Evolutionary conservation across 1,140 invertebrate genomes (phyloP).

Genomic region (Trachymyrmex septentrionalis): DNA sequence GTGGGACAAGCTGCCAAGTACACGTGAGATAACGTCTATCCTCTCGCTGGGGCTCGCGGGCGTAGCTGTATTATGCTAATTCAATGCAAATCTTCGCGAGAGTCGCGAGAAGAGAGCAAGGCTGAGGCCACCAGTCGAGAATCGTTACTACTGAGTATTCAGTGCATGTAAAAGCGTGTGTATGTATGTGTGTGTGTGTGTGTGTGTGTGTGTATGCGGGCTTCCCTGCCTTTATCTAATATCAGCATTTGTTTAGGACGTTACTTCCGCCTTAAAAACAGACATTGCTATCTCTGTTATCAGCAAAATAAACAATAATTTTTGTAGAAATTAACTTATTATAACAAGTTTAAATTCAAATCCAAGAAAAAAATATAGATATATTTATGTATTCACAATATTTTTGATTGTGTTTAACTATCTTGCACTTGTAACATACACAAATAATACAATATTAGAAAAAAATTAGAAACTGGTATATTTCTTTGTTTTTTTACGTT

Average conservation of each 20-base stretch:
- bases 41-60: slow-evolving; percentile 49
- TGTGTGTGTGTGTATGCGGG: too few relatives aligned
- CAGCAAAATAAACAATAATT: not conserved
- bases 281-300: not conserved
- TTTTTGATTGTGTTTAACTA: not conserved
- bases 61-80: slow-evolving; percentile 80
- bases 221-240: slow-evolving; percentile 1
- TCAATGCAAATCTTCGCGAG: slow-evolving; percentile 77
- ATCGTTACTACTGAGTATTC: slow-evolving; percentile 52
- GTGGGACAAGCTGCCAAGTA: slow-evolving; percentile 50
- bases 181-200: not conserved
- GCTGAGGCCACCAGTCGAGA: slow-evolving; percentile 37
- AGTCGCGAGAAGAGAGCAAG: slow-evolving; percentile 62
- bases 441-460: not conserved
- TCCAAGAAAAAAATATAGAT: not conserved
- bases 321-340: not conserved
- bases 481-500: not conserved
- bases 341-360: not conserved
- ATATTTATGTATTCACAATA: not conserved
- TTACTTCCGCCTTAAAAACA: slow-evolving; percentile 1
- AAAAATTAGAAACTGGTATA: not conserved
- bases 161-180: not conserved
- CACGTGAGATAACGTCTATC: slow-evolving; percentile 64
- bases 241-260: slow-evolving; percentile 5
- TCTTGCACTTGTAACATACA: not conserved